Evolutionary conservation across 2,888 invertebrate species (phyloP).

Genomic region (Aspidiotus rigidus): DNA sequence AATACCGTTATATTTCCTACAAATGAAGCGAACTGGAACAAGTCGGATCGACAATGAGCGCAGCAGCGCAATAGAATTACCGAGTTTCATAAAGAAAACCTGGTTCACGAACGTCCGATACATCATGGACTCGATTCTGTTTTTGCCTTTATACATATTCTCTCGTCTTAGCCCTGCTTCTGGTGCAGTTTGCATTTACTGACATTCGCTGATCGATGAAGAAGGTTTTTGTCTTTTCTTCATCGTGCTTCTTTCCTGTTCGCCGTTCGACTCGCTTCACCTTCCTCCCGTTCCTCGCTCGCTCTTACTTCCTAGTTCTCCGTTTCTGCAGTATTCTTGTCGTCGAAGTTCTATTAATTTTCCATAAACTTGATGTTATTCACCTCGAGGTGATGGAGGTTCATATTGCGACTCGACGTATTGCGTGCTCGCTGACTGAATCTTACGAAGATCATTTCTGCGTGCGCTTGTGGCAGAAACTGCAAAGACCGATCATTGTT

Average conservation of each 20-base stretch:
- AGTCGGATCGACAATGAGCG: constrained; percentile 32
- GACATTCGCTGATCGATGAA: constrained; percentile 1
- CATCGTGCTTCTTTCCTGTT: background rate
- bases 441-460: background rate
- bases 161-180: background rate
- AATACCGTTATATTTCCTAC: constrained; percentile 34
- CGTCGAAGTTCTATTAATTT: background rate
- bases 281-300: background rate
- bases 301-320: background rate
- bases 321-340: no score
- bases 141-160: background rate
- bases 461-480: no score
- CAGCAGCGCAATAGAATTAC: constrained; percentile 13
- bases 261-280: background rate
- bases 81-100: background rate
- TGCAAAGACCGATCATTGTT: no score
- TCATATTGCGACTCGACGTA: constrained; percentile 1
- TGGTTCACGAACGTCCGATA: background rate
- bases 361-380: constrained; percentile 2
- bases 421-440: background rate
- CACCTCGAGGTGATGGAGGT: background rate
- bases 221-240: background rate
- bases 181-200: background rate
- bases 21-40: constrained; percentile 33
- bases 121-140: background rate